phyloP scores from a whole-genome alignment of 2,888 invertebrate genomes.

The Dynastes tityus region DNA sequence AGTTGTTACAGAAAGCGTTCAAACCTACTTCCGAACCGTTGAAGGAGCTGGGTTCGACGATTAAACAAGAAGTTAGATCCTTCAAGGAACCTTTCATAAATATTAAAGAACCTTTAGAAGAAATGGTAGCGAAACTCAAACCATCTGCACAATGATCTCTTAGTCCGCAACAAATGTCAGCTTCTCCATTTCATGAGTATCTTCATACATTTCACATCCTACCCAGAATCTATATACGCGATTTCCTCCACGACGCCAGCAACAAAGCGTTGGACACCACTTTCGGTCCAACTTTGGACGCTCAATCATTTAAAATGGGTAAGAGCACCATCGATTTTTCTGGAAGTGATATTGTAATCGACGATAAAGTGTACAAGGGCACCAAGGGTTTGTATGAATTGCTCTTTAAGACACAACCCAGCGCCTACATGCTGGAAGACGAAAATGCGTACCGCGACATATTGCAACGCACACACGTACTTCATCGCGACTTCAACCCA shows the following conservation, averaged over 20 bases:
- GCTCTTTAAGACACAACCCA: constrained; percentile 50
- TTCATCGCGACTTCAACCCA: constrained; percentile 37
- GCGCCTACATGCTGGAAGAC: constrained; percentile 26
- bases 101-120: not conserved
- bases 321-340: not conserved
- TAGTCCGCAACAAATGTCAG: not conserved
- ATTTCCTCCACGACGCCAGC: not conserved
- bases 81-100: not conserved
- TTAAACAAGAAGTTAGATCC: constrained; percentile 8
- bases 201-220: not conserved
- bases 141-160: not conserved
- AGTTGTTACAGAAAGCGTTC: constrained; percentile 7
- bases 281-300: not conserved
- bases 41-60: not conserved
- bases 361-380: too few relatives aligned
- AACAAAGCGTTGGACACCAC: not conserved
- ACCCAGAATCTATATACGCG: constrained; percentile 3
- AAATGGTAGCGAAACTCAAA: not conserved
- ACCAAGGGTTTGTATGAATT: constrained; percentile 49
- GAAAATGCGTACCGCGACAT: constrained; percentile 48
- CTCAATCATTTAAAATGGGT: constrained; percentile 24
- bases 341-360: too few relatives aligned
- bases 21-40: constrained; percentile 14
- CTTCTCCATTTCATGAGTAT: not conserved
- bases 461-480: constrained; percentile 28